Evolutionary conservation across 2,888 invertebrate species (phyloP).

Genomic region (Sympetrum striolatum): DNA sequence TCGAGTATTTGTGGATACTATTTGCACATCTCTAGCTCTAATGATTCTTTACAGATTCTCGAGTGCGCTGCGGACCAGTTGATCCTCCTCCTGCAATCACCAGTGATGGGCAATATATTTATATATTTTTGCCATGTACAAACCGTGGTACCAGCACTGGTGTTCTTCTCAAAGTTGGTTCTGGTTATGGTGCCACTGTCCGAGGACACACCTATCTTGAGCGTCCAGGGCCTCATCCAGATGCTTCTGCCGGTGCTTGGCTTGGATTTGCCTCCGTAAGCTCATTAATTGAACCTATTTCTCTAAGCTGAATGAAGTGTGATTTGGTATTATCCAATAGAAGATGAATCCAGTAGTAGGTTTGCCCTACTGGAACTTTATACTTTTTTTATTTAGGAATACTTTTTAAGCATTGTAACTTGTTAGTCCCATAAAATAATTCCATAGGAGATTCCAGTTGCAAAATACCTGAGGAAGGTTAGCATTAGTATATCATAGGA

Average conservation of each 20-base stretch:
- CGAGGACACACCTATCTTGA: constrained; percentile 88
- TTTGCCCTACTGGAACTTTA: not conserved
- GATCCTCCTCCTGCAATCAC: constrained; percentile 63
- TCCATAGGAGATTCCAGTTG: too few species aligned
- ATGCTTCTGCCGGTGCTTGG: constrained; percentile 82
- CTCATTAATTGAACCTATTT: constrained; percentile 46
- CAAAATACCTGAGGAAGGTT: too few species aligned
- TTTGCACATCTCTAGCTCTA: not conserved
- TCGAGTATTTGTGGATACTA: too few species aligned
- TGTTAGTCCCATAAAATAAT: too few species aligned
- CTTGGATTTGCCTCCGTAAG: constrained; percentile 84
- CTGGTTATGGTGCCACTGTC: constrained; percentile 91
- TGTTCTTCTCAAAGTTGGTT: constrained; percentile 87
- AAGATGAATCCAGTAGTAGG: not conserved
- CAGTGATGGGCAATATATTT: constrained; percentile 90
- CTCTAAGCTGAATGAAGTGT: not conserved
- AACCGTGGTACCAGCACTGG: constrained; percentile 71
- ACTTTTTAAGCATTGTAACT: too few species aligned
- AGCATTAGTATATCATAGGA: too few species aligned
- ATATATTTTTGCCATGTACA: constrained; percentile 67
- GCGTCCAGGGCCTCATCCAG: constrained; percentile 65
- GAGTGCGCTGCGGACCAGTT: not conserved
- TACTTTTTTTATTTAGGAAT: not conserved
- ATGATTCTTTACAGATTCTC: not conserved
- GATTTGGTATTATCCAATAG: not conserved